These are phyloP conservation scores for Subanguina moxae DNA, from an alignment of 1,140 invertebrate genomes.

Conservation along the genomic window DNA sequence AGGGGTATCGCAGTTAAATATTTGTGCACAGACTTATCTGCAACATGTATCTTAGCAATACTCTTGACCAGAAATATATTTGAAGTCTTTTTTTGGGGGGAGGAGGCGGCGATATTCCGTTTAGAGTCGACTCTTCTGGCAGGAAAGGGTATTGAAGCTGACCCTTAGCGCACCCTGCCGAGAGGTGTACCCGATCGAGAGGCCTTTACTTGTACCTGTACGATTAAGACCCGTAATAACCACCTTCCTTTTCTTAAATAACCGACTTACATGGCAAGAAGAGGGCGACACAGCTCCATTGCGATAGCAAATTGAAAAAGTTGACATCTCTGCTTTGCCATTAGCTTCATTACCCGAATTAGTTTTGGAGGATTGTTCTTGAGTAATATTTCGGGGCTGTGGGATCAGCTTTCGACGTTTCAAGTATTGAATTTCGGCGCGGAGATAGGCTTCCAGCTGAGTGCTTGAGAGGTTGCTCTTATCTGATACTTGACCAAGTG, in stretches of 20 bases:
- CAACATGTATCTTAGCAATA: too few relatives aligned
- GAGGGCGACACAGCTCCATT: slow-evolving; percentile 37
- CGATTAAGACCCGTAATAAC: too few relatives aligned
- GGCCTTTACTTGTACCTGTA: too few relatives aligned
- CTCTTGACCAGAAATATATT: too few relatives aligned
- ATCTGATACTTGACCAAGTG: slow-evolving; percentile 27
- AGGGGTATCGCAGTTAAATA: too few relatives aligned
- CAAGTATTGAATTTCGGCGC: slow-evolving; percentile 40
- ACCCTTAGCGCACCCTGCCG: too few relatives aligned
- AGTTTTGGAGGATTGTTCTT: background rate
- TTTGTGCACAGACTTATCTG: too few relatives aligned
- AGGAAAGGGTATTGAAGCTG: too few relatives aligned
- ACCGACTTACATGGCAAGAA: slow-evolving; percentile 39
- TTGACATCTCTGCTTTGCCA: background rate
- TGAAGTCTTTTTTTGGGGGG: too few relatives aligned
- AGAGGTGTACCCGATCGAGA: too few relatives aligned
- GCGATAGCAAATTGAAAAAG: slow-evolving; percentile 10
- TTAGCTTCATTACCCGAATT: background rate
- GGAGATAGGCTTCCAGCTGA: slow-evolving; percentile 49
- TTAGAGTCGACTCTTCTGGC: too few relatives aligned
- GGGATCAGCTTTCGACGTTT: slow-evolving; percentile 50
- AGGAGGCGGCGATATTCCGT: too few relatives aligned
- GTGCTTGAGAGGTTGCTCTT: slow-evolving; percentile 36
- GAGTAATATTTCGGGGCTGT: slow-evolving; percentile 25
- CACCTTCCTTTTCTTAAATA: background rate